A percentile compares a stretch with the other conserved stretches of the same genome.
Conservation (phyloP, 2,797 vertebrate species). For the Sandelia bainsii region DNA sequence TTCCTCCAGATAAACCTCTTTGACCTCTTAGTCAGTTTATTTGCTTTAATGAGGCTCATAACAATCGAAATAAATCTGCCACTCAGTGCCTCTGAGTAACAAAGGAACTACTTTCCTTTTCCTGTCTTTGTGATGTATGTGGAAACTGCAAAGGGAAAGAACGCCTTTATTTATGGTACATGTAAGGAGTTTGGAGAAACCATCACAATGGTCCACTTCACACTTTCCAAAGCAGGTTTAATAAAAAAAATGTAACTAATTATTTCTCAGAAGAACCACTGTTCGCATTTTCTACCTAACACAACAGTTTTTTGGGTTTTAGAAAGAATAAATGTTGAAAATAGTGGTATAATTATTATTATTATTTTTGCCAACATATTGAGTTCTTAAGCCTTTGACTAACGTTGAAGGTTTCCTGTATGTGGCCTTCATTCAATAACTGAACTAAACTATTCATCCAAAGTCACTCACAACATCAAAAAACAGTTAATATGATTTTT, state of each 20-base stretch:
- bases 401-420: no score
- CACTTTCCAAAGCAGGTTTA: conserved; percentile 15
- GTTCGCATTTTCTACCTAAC: no score
- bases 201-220: background rate
- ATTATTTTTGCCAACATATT: no score
- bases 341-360: no score
- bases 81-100: background rate
- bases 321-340: background rate
- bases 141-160: background rate
- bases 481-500: background rate
- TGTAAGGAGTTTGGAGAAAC: background rate
- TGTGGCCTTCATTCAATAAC: no score
- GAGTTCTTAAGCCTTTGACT: no score
- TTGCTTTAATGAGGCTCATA: conserved; percentile 25
- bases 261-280: no score
- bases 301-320: background rate
- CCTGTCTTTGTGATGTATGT: conserved; percentile 39
- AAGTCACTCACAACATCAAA: no score
- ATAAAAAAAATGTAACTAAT: background rate
- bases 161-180: background rate
- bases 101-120: conserved; percentile 23
- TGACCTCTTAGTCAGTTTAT: conserved; percentile 1
- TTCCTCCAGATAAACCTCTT: conserved; percentile 47
- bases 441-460: no score
- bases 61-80: conserved; percentile 4